These are phyloP conservation scores for Beroe ovata DNA, from an alignment of 37 sponge, comb jelly and placozoan genomes.

Conservation along the genomic window DNA sequence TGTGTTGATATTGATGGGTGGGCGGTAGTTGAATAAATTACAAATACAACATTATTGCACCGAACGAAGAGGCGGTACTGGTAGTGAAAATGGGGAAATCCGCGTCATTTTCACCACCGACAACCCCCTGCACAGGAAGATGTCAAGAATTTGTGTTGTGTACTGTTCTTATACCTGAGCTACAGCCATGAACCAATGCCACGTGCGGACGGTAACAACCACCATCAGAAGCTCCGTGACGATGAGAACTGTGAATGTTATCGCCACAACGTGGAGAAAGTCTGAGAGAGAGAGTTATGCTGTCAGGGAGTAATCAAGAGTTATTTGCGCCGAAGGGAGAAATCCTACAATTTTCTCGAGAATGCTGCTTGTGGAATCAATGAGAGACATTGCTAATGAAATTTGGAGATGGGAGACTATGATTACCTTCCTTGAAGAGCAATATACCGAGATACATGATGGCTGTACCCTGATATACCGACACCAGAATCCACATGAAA, in stretches of 20 bases:
- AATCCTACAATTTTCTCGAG: too few species aligned
- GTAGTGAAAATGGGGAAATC: background rate
- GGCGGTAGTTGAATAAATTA: too few species aligned
- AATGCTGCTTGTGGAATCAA: too few species aligned
- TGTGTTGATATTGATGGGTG: too few species aligned
- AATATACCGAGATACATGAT: constrained; percentile 64
- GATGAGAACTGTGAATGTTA: constrained; percentile 91
- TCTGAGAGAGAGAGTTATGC: constrained; percentile 70
- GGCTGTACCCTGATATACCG: constrained; percentile 86
- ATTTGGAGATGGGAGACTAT: too few species aligned
- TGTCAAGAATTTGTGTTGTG: background rate
- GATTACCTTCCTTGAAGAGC: constrained; percentile 49
- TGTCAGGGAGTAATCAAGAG: too few species aligned
- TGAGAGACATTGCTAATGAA: too few species aligned
- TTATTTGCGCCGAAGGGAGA: too few species aligned
- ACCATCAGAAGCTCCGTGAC: constrained; percentile 94
- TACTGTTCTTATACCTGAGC: constrained; percentile 71
- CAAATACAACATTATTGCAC: too few species aligned
- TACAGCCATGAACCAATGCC: constrained; percentile 89
- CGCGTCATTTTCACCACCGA: background rate
- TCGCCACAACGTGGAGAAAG: constrained; percentile 87
- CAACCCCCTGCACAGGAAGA: too few species aligned
- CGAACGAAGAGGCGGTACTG: too few species aligned
- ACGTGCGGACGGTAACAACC: constrained; percentile 85
- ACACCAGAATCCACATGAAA: constrained; percentile 86